Conservation (phyloP, 1,140 invertebrate species). For the Cyclina sinensis region DNA sequence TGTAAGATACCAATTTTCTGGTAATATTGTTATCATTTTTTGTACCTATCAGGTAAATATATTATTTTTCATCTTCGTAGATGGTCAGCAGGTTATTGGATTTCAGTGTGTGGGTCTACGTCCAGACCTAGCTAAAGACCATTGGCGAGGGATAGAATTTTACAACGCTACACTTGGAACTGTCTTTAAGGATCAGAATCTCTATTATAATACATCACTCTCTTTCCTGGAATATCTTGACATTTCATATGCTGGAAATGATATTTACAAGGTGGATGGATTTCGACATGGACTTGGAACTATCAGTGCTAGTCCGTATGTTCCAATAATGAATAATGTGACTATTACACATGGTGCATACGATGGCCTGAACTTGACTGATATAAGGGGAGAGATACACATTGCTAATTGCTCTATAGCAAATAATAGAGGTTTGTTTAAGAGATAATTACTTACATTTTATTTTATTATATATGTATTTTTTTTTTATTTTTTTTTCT, state of each 20-base stretch:
- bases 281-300: constrained; percentile 95
- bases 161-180: constrained; percentile 82
- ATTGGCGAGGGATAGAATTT: constrained; percentile 86
- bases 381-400: constrained; percentile 92
- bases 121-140: constrained; percentile 78
- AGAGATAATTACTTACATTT: no score
- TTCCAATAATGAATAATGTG: constrained; percentile 93
- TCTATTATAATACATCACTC: constrained; percentile 89
- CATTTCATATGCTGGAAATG: constrained; percentile 93
- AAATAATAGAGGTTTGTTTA: constrained; percentile 95
- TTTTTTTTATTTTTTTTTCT: no score
- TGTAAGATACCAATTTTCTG: no score
- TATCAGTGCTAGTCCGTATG: constrained; percentile 94
- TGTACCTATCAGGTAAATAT: neutral
- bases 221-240: constrained; percentile 93
- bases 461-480: no score
- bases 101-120: constrained; percentile 84
- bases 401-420: constrained; percentile 94
- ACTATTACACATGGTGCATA: constrained; percentile 94
- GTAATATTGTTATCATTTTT: no score
- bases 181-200: constrained; percentile 57
- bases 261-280: constrained; percentile 88
- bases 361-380: constrained; percentile 96
- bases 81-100: constrained; percentile 84
- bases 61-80: constrained; percentile 72